These are phyloP conservation scores for Oceanodroma tethys DNA, from an alignment of 2,113 vertebrate species.

Conservation along the genomic window DNA sequence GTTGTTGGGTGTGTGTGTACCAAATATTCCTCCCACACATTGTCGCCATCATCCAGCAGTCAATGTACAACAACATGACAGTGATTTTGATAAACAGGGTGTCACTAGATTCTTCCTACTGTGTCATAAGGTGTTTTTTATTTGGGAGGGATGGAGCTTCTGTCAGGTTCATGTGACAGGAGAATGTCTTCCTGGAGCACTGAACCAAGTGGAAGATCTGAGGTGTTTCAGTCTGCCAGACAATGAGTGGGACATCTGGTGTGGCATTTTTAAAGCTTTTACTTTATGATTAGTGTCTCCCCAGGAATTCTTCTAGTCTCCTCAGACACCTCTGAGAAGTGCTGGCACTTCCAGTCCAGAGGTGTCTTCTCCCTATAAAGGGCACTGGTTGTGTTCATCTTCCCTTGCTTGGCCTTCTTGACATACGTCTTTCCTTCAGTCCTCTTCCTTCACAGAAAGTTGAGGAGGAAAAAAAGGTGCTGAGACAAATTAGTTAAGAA, in stretches of 20 bases:
- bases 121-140: conserved; percentile 16
- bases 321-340: background rate
- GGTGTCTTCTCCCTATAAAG: background rate
- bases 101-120: background rate
- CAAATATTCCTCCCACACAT: background rate
- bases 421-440: background rate
- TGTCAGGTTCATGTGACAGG: background rate
- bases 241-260: background rate
- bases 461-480: background rate
- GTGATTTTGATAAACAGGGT: conserved; percentile 13
- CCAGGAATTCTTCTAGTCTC: background rate
- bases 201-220: background rate
- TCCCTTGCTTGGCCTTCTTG: background rate
- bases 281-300: background rate
- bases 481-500: background rate
- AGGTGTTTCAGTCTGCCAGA: background rate
- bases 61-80: background rate
- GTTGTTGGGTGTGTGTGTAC: background rate
- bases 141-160: background rate
- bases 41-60: background rate
- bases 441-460: background rate
- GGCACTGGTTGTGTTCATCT: background rate
- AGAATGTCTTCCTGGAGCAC: background rate
- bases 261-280: background rate
- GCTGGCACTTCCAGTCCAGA: background rate